Conservation (phyloP, 2,113 vertebrate species). For the Nycticebus coucang region DNA sequence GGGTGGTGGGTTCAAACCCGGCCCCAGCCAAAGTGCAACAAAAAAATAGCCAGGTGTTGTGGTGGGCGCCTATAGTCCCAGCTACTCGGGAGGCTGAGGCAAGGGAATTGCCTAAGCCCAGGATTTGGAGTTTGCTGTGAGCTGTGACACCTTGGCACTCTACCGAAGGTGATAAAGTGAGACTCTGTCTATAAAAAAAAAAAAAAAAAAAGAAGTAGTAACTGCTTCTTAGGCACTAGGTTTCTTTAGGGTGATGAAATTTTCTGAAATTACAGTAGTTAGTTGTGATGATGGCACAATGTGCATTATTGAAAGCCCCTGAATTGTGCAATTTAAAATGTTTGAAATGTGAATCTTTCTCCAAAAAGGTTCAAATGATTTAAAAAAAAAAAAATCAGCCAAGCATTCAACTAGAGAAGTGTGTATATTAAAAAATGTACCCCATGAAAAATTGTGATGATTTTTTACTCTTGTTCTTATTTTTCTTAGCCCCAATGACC, state of each 20-base stretch:
- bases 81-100: too few species aligned
- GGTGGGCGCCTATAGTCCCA: too few species aligned
- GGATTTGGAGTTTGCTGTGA: too few species aligned
- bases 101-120: too few species aligned
- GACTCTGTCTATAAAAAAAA: too few species aligned
- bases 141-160: too few species aligned
- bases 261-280: background rate
- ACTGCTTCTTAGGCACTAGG: background rate
- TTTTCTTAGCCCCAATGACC: background rate
- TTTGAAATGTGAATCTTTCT: background rate
- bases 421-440: background rate
- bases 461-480: background rate
- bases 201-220: background rate
- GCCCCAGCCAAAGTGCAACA: too few species aligned
- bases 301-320: background rate
- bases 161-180: too few species aligned
- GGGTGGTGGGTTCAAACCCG: too few species aligned
- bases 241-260: background rate
- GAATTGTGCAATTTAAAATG: background rate
- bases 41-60: too few species aligned
- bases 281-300: background rate
- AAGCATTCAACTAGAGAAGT: slow-evolving; percentile 12
- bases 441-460: background rate
- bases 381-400: background rate
- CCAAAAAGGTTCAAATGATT: background rate